Evolutionary conservation across 2,888 invertebrate species (phyloP).

Genomic region (Lasioglossum malachurum): DNA sequence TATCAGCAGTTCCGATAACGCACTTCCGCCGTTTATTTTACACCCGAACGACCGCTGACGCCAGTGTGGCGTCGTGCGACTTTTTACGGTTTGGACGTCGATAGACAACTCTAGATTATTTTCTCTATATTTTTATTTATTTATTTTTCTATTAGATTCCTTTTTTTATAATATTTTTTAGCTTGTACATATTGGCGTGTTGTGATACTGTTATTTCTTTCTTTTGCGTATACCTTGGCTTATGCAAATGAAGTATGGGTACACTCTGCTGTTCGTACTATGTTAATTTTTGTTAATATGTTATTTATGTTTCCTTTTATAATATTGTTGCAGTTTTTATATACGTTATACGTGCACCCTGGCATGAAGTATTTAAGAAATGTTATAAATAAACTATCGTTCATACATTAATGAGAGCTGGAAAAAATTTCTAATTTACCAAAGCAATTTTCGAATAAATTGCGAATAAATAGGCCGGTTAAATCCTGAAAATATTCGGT

Average conservation of each 20-base stretch:
- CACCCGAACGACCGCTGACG: background rate
- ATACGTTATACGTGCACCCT: background rate
- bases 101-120: background rate
- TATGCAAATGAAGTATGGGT: background rate
- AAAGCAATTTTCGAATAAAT: background rate
- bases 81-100: background rate
- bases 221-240: background rate
- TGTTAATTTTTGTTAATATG: background rate
- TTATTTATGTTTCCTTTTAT: background rate
- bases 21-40: background rate
- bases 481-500: background rate
- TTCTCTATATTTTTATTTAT: background rate
- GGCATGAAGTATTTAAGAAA: background rate
- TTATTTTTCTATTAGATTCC: background rate
- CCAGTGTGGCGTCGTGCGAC: background rate
- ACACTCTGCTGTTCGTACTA: background rate
- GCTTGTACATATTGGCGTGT: background rate
- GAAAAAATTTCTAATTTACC: background rate
- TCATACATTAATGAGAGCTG: background rate
- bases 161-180: background rate
- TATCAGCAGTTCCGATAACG: constrained; percentile 30
- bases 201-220: background rate
- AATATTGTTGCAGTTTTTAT: background rate
- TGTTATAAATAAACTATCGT: background rate
- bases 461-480: background rate